Conservation (phyloP, 1,140 invertebrate genomes). For the Oncopodura yosiiana region DNA sequence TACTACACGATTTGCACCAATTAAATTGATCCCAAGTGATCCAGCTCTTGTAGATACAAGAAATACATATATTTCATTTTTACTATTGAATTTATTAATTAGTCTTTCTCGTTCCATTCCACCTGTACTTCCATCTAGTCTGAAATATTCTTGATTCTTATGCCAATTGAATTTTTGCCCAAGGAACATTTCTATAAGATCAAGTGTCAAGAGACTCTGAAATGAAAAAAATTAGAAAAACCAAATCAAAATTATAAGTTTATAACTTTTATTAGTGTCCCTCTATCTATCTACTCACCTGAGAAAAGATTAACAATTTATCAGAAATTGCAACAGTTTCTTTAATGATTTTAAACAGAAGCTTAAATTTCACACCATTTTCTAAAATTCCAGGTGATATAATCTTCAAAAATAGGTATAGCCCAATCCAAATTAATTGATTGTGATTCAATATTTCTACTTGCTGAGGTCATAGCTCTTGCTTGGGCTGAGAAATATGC, state of each 20-base stretch:
- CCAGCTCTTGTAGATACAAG: constrained; percentile 95
- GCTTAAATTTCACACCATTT: constrained; percentile 89
- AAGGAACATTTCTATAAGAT: constrained; percentile 93
- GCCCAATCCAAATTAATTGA: constrained; percentile 46
- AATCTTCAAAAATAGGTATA: constrained; percentile 69
- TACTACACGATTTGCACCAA: constrained; percentile 92
- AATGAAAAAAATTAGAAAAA: too few species aligned
- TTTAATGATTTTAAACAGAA: constrained; percentile 86
- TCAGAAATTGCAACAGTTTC: constrained; percentile 79
- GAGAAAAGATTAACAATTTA: constrained; percentile 90
- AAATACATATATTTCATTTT: constrained; percentile 79
- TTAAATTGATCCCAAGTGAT: constrained; percentile 93
- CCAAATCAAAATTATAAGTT: too few species aligned
- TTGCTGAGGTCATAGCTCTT: constrained; percentile 2
- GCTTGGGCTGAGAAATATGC: background rate
- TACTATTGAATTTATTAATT: constrained; percentile 94
- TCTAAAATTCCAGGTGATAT: constrained; percentile 78
- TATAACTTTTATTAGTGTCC: too few species aligned
- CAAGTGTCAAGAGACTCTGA: constrained; percentile 83
- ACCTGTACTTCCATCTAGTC: constrained; percentile 88
- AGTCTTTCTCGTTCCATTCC: constrained; percentile 88
- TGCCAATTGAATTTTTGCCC: constrained; percentile 48
- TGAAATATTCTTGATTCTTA: constrained; percentile 39
- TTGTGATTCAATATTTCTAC: constrained; percentile 18
- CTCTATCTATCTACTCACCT: too few species aligned